Evolutionary conservation across 2,797 vertebrate species (phyloP).

Genomic region (Hirundo rustica): DNA sequence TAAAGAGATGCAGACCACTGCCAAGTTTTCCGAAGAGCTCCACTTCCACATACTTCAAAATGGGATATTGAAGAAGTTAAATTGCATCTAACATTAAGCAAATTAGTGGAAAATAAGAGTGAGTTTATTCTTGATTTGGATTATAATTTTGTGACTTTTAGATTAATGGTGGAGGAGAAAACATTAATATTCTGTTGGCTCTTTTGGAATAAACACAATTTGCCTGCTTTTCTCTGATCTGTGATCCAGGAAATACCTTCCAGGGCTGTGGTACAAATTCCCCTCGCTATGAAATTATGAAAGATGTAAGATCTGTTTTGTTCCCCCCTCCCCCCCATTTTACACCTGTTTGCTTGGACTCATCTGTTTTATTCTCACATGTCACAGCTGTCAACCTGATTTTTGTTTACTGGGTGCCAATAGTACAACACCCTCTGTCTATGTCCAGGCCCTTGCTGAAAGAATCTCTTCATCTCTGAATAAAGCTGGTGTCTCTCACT

Average conservation of each 20-base stretch:
- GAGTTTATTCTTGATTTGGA: background rate
- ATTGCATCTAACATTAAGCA: background rate
- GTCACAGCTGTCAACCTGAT: background rate
- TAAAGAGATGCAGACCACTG: background rate
- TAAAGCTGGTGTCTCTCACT: background rate
- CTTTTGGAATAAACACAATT: background rate
- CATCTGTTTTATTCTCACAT: background rate
- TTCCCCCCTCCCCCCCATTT: background rate
- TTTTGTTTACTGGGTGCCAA: background rate
- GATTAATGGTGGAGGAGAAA: background rate
- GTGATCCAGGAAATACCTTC: background rate
- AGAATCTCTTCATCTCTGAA: background rate
- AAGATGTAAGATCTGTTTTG: background rate
- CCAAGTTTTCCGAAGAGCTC: background rate
- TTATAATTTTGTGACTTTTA: background rate
- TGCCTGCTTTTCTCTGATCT: background rate
- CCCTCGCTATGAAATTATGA: rapidly evolving
- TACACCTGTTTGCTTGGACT: background rate
- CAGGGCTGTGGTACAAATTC: background rate
- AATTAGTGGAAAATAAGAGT: background rate
- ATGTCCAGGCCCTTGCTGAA: background rate
- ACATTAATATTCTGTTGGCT: background rate
- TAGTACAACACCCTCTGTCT: background rate
- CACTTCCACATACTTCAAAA: background rate
- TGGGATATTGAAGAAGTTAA: background rate